Evolutionary conservation across 2,113 vertebrate species (phyloP).

Genomic region (Todiramphus chloris): DNA sequence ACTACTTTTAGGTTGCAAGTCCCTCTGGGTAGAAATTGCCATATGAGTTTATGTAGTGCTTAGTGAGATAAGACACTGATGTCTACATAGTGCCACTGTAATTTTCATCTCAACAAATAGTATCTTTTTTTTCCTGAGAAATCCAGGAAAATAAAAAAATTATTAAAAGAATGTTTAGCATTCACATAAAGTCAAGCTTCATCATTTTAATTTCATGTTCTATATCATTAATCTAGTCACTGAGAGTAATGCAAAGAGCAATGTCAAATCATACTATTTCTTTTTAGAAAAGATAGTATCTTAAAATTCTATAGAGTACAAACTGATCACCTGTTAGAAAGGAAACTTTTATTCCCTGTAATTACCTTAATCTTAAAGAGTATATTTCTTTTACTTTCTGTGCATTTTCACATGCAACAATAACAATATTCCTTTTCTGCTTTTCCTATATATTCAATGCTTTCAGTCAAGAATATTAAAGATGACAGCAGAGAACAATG

Average conservation of each 20-base stretch:
- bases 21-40: background rate
- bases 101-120: background rate
- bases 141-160: background rate
- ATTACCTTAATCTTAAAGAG: background rate
- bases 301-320: background rate
- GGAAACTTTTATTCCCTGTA: conserved; percentile 8
- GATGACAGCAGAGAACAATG: background rate
- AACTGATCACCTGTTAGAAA: background rate
- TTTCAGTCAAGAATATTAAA: conserved; percentile 19
- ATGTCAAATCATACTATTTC: background rate
- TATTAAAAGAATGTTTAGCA: background rate
- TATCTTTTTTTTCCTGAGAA: background rate
- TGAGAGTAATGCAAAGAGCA: background rate
- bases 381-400: background rate
- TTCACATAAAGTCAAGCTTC: background rate
- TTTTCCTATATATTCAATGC: background rate
- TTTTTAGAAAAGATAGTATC: background rate
- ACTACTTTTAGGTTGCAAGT: background rate
- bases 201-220: background rate
- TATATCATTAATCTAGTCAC: background rate
- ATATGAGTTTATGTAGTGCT: background rate
- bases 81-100: background rate
- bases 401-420: background rate
- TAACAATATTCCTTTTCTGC: background rate
- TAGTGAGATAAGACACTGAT: background rate